These are phyloP conservation scores for Grammomys surdaster DNA, from an alignment of 2,113 vertebrate genomes.

Conservation along the genomic window DNA sequence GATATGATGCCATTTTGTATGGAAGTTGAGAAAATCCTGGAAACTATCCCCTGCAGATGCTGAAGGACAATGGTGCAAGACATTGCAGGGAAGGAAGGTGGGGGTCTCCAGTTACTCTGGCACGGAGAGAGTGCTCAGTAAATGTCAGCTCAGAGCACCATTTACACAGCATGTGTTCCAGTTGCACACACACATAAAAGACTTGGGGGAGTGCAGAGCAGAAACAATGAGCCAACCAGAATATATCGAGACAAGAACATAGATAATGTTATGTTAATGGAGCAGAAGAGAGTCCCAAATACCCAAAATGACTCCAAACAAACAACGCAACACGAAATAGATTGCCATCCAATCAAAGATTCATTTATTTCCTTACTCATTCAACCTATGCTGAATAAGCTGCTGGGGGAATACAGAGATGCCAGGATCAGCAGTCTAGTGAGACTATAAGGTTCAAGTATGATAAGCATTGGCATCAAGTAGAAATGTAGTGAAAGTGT, in stretches of 20 bases:
- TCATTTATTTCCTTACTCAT: background rate
- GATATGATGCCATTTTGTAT: background rate
- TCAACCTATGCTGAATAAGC: background rate
- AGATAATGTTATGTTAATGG: background rate
- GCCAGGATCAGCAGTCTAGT: background rate
- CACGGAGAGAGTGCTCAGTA: background rate
- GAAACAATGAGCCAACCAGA: background rate
- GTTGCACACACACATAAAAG: background rate
- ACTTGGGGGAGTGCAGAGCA: background rate
- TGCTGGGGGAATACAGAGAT: background rate
- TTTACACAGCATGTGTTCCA: background rate
- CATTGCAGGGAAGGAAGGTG: background rate
- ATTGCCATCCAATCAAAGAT: background rate
- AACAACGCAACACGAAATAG: slow-evolving; percentile 1
- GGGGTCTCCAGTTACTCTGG: background rate
- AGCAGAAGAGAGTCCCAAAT: background rate
- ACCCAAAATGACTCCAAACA: background rate
- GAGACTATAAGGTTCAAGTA: background rate
- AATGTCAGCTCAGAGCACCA: background rate
- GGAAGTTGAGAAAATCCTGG: background rate
- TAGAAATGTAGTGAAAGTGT: background rate
- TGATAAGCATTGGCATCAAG: background rate
- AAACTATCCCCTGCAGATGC: background rate
- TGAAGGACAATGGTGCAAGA: background rate
- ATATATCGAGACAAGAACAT: background rate